Evolutionary conservation across 1,140 invertebrate species (phyloP).

Genomic region (Euborellia annulipes): DNA sequence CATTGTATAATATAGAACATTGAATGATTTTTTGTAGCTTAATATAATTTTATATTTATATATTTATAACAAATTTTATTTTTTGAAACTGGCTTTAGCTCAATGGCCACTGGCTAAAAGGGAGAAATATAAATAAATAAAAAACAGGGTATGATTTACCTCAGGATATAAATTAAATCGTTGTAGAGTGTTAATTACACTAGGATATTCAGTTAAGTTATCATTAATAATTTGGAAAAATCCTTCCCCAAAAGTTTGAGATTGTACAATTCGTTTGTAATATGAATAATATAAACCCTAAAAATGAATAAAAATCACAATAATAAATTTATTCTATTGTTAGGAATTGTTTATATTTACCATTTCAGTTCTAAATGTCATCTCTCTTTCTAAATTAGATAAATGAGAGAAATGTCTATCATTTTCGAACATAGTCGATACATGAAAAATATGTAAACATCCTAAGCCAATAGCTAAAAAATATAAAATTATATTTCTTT

Average conservation of each 20-base stretch:
- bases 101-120: too few relatives aligned
- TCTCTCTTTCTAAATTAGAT: conserved; percentile 62
- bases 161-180: conserved; percentile 73
- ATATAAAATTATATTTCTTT: conserved; percentile 2
- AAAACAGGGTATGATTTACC: conserved; percentile 38
- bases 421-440: conserved; percentile 61
- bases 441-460: conserved; percentile 42
- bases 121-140: too few relatives aligned
- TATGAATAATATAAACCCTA: conserved; percentile 79
- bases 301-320: conserved; percentile 17
- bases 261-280: conserved; percentile 61
- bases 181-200: conserved; percentile 60
- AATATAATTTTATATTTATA: too few relatives aligned
- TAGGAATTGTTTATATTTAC: conserved; percentile 29
- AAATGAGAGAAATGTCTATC: conserved; percentile 68
- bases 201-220: conserved; percentile 62
- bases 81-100: too few relatives aligned
- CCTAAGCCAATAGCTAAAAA: conserved; percentile 23
- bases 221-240: conserved; percentile 49
- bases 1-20: too few relatives aligned
- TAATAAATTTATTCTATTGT: too few relatives aligned
- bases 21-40: too few relatives aligned
- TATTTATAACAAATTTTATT: too few relatives aligned
- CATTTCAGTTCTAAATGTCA: conserved; percentile 70
- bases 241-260: conserved; percentile 43